A percentile compares a stretch with the other conserved stretches of the same genome.
These are phyloP conservation scores for Peribatodes rhomboidaria DNA, from an alignment of 2,888 invertebrate species.

Conservation along the genomic window DNA sequence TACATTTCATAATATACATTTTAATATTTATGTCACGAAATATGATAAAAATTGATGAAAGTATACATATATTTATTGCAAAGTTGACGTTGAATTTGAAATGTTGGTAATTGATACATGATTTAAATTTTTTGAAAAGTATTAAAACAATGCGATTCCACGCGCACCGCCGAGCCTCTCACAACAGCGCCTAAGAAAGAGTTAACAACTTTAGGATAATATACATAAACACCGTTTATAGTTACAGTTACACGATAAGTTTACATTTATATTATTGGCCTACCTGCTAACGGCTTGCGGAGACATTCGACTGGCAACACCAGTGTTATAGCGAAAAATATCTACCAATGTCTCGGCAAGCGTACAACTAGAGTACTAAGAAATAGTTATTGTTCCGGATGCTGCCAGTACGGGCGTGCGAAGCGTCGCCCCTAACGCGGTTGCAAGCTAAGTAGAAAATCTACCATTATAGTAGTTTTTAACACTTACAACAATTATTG, in stretches of 20 bases:
- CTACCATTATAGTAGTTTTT: conserved; percentile 66
- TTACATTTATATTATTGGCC: conserved; percentile 69
- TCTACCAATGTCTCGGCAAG: conserved; percentile 67
- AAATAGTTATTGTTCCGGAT: conserved; percentile 75
- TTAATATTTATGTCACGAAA: conserved; percentile 36
- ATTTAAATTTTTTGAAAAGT: neutral
- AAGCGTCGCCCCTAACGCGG: conserved; percentile 57
- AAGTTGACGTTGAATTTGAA: neutral
- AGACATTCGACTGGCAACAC: conserved; percentile 55
- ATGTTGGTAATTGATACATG: too few species aligned
- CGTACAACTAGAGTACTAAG: conserved; percentile 43
- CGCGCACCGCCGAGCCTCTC: conserved; percentile 71
- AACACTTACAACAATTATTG: conserved; percentile 52
- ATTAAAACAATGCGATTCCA: conserved; percentile 47
- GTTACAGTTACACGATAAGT: conserved; percentile 69
- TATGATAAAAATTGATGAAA: too few species aligned
- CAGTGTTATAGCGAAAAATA: conserved; percentile 36
- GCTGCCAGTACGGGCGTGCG: conserved; percentile 58
- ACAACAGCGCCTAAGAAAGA: conserved; percentile 86
- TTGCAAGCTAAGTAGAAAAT: conserved; percentile 57
- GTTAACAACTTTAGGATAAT: conserved; percentile 84
- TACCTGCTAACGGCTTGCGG: conserved; percentile 68
- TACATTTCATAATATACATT: neutral
- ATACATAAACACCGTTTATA: conserved; percentile 74
- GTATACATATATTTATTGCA: conserved; percentile 42